Percentiles rank a stretch among this genome's conserved stretches.
These are phyloP conservation scores for Serripes groenlandicus DNA, from an alignment of 2,888 invertebrate genomes.

Conservation along the genomic window DNA sequence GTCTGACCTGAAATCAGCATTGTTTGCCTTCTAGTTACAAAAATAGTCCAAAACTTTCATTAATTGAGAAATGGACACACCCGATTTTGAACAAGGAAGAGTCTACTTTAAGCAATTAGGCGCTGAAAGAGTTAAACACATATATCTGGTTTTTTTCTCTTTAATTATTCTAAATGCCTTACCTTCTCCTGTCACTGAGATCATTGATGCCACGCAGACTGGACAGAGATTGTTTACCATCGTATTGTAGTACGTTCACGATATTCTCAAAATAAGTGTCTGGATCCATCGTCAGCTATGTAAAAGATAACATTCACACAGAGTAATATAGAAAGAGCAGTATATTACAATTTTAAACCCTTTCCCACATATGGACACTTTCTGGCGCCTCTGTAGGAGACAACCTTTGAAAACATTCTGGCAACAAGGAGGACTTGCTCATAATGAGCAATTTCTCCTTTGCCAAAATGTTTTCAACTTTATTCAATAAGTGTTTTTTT, in stretches of 20 bases:
- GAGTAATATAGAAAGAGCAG: no score
- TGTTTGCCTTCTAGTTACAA: background rate
- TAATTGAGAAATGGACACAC: no score
- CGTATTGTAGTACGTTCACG: constrained; percentile 66
- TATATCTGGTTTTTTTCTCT: no score
- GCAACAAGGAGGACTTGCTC: background rate
- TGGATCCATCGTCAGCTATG: constrained; percentile 40
- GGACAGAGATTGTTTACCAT: constrained; percentile 9
- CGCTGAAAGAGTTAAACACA: no score
- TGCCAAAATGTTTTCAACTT: background rate
- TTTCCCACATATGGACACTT: background rate
- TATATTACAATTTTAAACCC: no score
- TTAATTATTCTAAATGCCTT: no score
- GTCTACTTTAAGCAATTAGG: no score
- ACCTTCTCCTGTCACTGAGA: constrained; percentile 9
- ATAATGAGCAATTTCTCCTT: background rate
- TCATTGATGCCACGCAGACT: constrained; percentile 16
- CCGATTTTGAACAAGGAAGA: no score
- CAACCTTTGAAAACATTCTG: background rate
- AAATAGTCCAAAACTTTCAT: no score
- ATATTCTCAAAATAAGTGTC: constrained; percentile 78
- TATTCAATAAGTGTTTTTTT: background rate
- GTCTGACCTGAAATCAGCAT: background rate
- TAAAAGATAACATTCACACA: no score
- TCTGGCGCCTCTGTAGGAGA: background rate